Evolutionary conservation across 2,888 invertebrate genomes (phyloP).

Genomic region (Cyclophora punctaria): DNA sequence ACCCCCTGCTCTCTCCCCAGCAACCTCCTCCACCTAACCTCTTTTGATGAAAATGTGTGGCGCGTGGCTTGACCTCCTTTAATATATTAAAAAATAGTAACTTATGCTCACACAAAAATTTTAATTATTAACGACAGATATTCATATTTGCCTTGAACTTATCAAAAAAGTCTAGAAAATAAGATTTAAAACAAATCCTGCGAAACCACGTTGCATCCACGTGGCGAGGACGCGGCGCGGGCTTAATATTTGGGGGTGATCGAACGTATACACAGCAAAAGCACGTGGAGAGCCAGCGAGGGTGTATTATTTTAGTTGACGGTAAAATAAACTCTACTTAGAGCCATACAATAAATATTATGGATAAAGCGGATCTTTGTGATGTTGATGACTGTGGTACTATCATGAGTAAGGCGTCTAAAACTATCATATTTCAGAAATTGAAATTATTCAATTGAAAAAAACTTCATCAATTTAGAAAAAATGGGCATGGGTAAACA

Average conservation of each 20-base stretch:
- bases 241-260: conserved; percentile 21
- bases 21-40: conserved; percentile 23
- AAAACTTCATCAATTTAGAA: no score
- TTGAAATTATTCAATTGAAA: no score
- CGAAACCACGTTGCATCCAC: conserved; percentile 24
- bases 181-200: no score
- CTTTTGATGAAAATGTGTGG: conserved; percentile 18
- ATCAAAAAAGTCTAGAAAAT: no score
- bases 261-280: conserved; percentile 8
- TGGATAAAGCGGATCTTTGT: no score
- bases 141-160: no score
- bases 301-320: conserved; percentile 1
- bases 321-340: no score
- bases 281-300: conserved; percentile 10
- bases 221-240: conserved; percentile 37
- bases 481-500: no score
- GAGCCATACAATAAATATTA: no score
- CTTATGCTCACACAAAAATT: neutral
- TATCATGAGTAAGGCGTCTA: no score
- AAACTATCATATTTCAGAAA: no score
- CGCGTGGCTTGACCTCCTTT: conserved; percentile 8
- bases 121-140: neutral
- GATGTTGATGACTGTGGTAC: no score
- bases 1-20: conserved; percentile 25
- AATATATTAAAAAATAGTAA: neutral